These are phyloP conservation scores for Conger conger DNA, from an alignment of 2,113 vertebrate genomes.

Conservation along the genomic window DNA sequence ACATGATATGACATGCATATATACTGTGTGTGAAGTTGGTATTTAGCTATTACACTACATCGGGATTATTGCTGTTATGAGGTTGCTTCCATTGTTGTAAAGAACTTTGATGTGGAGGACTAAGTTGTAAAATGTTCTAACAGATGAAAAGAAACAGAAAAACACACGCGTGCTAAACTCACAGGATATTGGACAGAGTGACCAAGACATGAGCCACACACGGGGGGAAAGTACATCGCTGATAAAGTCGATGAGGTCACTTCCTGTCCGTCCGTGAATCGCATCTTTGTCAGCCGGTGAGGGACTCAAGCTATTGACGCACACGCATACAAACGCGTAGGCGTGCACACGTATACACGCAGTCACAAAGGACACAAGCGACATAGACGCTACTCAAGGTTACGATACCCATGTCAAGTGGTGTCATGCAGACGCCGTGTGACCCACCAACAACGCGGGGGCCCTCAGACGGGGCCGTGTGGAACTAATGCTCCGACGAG, in stretches of 20 bases:
- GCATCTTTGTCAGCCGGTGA: not conserved
- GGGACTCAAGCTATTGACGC: not conserved
- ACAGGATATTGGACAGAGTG: not conserved
- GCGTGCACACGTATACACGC: not conserved
- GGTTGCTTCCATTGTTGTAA: not conserved
- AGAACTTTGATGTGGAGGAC: not conserved
- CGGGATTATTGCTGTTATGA: not conserved
- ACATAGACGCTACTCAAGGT: not conserved
- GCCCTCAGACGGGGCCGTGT: not conserved
- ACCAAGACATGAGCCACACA: not conserved
- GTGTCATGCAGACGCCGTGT: slow-evolving; percentile 17
- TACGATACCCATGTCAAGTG: not conserved
- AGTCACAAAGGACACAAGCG: not conserved
- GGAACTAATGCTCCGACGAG: not conserved
- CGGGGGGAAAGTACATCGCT: not conserved
- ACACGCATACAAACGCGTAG: not conserved
- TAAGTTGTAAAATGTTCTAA: not conserved
- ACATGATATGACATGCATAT: not conserved
- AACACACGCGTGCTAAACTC: not conserved
- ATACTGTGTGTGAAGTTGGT: not conserved
- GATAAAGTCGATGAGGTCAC: not conserved
- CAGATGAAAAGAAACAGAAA: not conserved
- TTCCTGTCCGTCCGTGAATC: not conserved
- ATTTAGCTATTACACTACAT: not conserved
- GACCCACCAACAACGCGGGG: not conserved